phyloP scores from a whole-genome alignment of 2,113 vertebrate genomes.

The Hippocampus zosterae region DNA sequence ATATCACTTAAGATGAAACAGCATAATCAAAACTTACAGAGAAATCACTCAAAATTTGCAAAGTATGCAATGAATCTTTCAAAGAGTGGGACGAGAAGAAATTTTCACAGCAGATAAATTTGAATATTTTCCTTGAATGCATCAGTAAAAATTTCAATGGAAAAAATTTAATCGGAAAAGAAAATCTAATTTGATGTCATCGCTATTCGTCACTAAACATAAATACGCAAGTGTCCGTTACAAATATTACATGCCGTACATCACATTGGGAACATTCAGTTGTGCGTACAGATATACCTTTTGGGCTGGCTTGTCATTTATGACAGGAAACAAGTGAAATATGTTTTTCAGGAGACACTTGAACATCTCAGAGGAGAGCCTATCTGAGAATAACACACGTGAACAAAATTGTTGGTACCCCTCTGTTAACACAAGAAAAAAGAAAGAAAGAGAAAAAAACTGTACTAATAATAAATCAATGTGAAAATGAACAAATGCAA shows the following conservation, averaged over 20 bases:
- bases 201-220: neutral
- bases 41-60: neutral
- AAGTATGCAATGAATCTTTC: slow-evolving; percentile 47
- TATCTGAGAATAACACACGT: neutral
- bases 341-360: neutral
- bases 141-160: neutral
- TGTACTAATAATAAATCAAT: neutral
- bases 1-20: slow-evolving; percentile 42
- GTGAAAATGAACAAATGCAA: neutral
- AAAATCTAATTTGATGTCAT: neutral
- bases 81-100: slow-evolving; percentile 8
- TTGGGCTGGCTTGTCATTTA: neutral
- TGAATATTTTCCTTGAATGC: neutral
- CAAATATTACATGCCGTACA: neutral
- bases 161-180: neutral
- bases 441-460: too few species aligned
- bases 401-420: too few species aligned
- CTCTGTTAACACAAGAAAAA: too few species aligned
- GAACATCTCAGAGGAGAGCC: neutral
- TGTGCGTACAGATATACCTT: neutral
- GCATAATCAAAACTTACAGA: slow-evolving; percentile 18
- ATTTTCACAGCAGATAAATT: slow-evolving; percentile 29
- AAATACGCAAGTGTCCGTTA: neutral
- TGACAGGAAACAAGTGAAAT: neutral
- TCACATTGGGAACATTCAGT: neutral